Evolutionary conservation across 2,888 invertebrate species (phyloP), one percentile per base, ranked within the genome.

Genomic region (Alloscopus bannaensis): DNA sequence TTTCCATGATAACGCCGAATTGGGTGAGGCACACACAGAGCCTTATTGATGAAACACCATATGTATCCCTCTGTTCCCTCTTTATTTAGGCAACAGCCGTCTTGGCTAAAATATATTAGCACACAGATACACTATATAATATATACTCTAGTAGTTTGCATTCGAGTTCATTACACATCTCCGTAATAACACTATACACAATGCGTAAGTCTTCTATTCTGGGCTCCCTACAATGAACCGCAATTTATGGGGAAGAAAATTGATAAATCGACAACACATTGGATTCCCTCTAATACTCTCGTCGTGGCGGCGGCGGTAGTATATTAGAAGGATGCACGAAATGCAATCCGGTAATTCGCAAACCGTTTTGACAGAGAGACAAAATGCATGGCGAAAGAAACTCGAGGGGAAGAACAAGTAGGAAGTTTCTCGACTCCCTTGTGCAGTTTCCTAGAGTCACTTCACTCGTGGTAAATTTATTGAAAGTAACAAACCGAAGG

Each of bases 201-300:
- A n/a, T n/a, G n/a, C n/a, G n/a, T n/a, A n/a, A n/a, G n/a, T n/a
- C n/a, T n/a, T n/a, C n/a, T n/a, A n/a, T 22, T 59, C 29, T 16
- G 8, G 20, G 4, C 20, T 50, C 2, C 2, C 20, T 50, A 18
- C 50, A 55, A 11, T 55, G 55, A 55, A 13, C 6, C 16, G 29
- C 28, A 66, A 66, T 52, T 66, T 66, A 52, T 22, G 52, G 31
- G 47, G n/a, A 47, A n/a, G 50, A 68, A 75, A 66, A 68, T 75
- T 66, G 66, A 75, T 75, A 68, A 75, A 75, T 75, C 59, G 60
- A 68, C 60, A 75, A 29, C 36, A 52, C 68, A 60, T 60, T 71
- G 50, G 20, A 29, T 31, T 36, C n/a, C 11, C 36, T 60, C 20
- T 60, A 60, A 36, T 42, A 62, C 42, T 40, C 22, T 13, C 40